Conservation (phyloP, 2,797 vertebrate species). For the Myotis vivesi region DNA sequence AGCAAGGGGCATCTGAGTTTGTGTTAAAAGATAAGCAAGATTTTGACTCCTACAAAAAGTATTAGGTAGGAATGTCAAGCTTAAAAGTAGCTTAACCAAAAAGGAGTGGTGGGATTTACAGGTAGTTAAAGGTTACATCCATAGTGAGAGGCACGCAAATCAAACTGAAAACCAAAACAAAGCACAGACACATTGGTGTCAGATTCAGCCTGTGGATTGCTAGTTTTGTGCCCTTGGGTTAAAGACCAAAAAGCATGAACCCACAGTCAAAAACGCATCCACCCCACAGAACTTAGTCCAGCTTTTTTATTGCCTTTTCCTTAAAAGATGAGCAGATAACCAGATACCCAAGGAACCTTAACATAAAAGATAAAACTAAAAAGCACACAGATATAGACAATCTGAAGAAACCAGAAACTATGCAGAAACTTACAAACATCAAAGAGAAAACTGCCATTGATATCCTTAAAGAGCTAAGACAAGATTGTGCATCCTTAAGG, state of each 20-base stretch:
- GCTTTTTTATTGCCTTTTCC: neutral
- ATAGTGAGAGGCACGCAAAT: neutral
- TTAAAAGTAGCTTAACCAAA: neutral
- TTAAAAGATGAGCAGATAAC: constrained; percentile 26
- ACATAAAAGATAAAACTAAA: neutral
- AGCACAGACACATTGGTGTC: neutral
- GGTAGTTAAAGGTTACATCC: neutral
- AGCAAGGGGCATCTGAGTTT: neutral
- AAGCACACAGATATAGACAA: neutral
- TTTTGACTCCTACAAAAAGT: neutral
- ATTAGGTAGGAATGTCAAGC: neutral
- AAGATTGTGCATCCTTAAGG: neutral
- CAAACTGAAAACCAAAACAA: neutral
- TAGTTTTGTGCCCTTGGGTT: neutral
- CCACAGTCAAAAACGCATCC: neutral
- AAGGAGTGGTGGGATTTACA: neutral
- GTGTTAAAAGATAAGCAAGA: neutral
- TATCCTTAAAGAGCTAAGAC: neutral
- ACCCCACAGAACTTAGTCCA: neutral
- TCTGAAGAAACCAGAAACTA: neutral
- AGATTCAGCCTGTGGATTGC: neutral
- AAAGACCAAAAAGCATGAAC: constrained; percentile 11
- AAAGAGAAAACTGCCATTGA: neutral
- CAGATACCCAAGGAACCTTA: neutral
- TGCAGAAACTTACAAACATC: neutral